Evolutionary conservation across 2,113 vertebrate species (phyloP).

Genomic region (Aspiorhynchus laticeps): DNA sequence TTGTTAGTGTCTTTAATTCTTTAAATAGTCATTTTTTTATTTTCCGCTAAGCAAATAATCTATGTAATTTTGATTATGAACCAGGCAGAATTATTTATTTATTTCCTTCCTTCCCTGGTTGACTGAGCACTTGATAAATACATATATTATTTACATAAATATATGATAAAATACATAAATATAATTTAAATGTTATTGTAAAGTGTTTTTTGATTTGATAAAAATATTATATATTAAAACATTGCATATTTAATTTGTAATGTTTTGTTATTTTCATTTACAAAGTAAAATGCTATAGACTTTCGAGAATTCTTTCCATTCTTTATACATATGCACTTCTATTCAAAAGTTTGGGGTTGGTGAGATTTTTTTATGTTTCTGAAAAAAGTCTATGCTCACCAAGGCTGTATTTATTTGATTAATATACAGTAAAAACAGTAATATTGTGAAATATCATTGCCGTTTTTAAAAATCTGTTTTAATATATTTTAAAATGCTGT

Average conservation of each 20-base stretch:
- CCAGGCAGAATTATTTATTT: background rate
- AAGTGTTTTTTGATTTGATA: background rate
- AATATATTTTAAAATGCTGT: background rate
- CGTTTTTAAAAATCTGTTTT: background rate
- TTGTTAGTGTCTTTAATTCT: background rate
- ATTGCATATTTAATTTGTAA: background rate
- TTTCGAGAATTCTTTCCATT: background rate
- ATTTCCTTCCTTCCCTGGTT: background rate
- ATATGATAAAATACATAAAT: background rate
- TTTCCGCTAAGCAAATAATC: background rate
- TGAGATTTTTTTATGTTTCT: background rate
- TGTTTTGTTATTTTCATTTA: background rate
- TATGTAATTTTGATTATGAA: background rate
- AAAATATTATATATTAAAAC: background rate
- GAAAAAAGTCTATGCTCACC: background rate
- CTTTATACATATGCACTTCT: background rate
- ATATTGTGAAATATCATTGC: background rate
- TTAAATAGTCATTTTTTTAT: background rate
- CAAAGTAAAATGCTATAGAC: background rate
- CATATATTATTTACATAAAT: background rate
- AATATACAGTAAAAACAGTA: background rate
- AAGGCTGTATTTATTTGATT: background rate
- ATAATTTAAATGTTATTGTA: background rate
- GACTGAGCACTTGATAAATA: background rate
- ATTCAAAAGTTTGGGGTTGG: background rate